A percentile compares a stretch with the other conserved stretches of the same genome.
Conservation (phyloP, 2,888 invertebrate genomes). For the Bombyx huttoni region DNA sequence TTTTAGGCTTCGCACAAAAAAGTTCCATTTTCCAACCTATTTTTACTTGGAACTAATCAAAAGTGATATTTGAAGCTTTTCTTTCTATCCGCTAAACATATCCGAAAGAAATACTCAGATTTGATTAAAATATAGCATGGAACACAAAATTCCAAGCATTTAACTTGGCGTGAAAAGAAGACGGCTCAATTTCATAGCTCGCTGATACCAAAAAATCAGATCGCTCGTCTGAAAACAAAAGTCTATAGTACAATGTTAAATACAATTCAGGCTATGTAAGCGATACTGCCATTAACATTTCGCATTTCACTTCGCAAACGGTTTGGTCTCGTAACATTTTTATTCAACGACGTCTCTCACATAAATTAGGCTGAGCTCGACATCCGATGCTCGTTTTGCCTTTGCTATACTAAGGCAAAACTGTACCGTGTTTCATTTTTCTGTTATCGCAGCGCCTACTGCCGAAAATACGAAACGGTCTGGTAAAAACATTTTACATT, state of each 20-base stretch:
- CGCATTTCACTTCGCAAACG: constrained; percentile 13
- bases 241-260: background rate
- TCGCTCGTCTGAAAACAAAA: background rate
- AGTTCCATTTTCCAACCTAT: no score
- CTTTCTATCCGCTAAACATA: no score
- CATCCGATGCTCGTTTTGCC: constrained; percentile 12
- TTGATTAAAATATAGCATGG: background rate
- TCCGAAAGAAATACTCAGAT: no score
- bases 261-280: constrained; percentile 10
- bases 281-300: constrained; percentile 16
- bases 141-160: background rate
- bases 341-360: constrained; percentile 18
- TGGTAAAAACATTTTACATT: background rate
- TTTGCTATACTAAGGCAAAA: constrained; percentile 13
- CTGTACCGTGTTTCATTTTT: constrained; percentile 18
- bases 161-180: background rate
- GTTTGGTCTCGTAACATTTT: constrained; percentile 19
- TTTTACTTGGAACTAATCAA: no score
- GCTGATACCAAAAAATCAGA: background rate
- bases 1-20: no score
- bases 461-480: constrained; percentile 8
- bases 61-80: no score
- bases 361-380: constrained; percentile 24
- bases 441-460: constrained; percentile 13
- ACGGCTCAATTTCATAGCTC: background rate